Conservation (phyloP, 1,140 invertebrate species). For the Drosophila jambulina region DNA sequence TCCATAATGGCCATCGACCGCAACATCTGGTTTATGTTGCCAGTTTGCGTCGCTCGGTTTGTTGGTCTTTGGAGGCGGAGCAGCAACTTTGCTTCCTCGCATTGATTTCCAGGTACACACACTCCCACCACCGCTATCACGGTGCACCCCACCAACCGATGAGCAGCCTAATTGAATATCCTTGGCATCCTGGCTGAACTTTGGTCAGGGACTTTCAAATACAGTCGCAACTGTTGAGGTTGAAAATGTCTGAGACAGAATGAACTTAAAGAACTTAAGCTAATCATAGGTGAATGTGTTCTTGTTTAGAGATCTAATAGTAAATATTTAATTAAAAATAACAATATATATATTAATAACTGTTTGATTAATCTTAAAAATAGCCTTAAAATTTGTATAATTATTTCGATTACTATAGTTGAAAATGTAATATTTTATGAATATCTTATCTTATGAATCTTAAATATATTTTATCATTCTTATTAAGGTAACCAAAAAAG, state of each 20-base stretch:
- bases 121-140: not conserved
- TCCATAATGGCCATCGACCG: conserved; percentile 79
- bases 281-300: not conserved
- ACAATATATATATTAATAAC: not conserved
- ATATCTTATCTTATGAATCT: too few species aligned
- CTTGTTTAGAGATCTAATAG: not conserved
- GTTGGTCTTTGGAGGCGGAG: conserved; percentile 19
- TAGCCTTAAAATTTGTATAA: not conserved
- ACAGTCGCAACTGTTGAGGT: conserved; percentile 5
- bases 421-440: too few species aligned
- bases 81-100: conserved; percentile 31
- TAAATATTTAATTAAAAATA: not conserved
- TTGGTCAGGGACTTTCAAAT: not conserved
- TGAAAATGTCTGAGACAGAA: not conserved
- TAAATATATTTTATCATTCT: too few species aligned
- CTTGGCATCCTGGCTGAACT: conserved; percentile 12
- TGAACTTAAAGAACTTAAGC: too few species aligned
- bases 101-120: conserved; percentile 59
- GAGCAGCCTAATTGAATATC: conserved; percentile 70
- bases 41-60: conserved; percentile 30
- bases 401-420: not conserved
- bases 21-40: conserved; percentile 77
- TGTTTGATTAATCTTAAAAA: not conserved
- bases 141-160: not conserved
- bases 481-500: too few species aligned